Evolutionary conservation across 2,797 vertebrate genomes (phyloP), one percentile per base, ranked within the genome.

Genomic region (Neomorphus geoffroyi): DNA sequence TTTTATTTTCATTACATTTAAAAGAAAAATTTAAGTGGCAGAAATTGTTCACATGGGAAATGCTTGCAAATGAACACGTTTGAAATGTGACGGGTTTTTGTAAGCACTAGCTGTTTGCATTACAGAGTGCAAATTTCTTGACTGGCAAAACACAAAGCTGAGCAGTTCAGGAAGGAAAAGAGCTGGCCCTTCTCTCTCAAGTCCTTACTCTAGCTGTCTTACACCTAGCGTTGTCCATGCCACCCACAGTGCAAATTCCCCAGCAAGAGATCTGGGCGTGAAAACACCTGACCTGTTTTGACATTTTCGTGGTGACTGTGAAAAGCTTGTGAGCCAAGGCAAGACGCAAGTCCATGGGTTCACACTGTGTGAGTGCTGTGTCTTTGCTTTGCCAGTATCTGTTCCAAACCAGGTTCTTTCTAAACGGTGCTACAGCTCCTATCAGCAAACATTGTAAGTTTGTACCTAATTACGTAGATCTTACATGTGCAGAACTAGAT

Each of bases 1-100:
- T 72, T 96, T 93, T 45, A 48, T 86, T 88, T 93, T 86, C 64
- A 45, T 90, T 84, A 54, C 18, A 11, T 62, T 93, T 90, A 77
- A 85, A 86, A 86, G 75, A 87, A 86, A 88, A 92, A 81, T 18
- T 33, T 73, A 85, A 87, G 88, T 37, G 78, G 70, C 53, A 75
- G 58, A 82, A 91, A 64, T 80, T 69, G 58, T 81, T 66, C 92
- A 61, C 72, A 4, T 32, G 78, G 75, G 86, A 45, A 30, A 74
- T 67, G 64, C 72, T 85, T 74, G n/a, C 80, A 92, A 85, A 89
- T 81, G 78, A 80, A 56, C 17, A 26, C 18, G 13, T 70, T 86
- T 81, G 57, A 83, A 87, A 74, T 35, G 46, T 35, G 90, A 26
- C 33, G 2, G 1, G 18, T 56, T 77, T 86, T 85, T 27, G 16